phyloP scores from a whole-genome alignment of 2,113 vertebrate species.

The Amia ocellicauda region DNA sequence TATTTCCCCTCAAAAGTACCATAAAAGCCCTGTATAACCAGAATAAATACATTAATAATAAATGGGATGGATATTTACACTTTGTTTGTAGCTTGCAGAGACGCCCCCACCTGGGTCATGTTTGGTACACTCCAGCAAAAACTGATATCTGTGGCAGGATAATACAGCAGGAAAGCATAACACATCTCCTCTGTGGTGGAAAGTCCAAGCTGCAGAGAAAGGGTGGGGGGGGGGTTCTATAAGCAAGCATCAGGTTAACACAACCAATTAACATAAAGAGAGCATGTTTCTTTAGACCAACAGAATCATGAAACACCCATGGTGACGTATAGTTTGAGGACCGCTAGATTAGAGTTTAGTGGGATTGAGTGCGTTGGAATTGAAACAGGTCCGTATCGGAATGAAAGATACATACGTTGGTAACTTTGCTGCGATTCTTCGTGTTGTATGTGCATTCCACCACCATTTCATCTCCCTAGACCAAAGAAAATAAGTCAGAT shows the following conservation, averaged over 20 bases:
- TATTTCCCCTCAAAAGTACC: no score
- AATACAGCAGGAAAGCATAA: slow-evolving; percentile 72
- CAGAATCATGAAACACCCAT: no score
- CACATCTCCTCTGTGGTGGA: slow-evolving; percentile 76
- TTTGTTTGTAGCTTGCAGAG: slow-evolving; percentile 20
- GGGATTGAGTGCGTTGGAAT: neutral
- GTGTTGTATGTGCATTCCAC: slow-evolving; percentile 65
- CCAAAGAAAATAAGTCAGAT: neutral
- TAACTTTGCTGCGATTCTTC: slow-evolving; percentile 27
- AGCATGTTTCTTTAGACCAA: no score
- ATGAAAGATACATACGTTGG: slow-evolving; percentile 29
- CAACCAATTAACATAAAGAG: no score
- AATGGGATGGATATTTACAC: slow-evolving; percentile 44
- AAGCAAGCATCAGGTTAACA: no score
- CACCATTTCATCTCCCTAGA: slow-evolving; percentile 55
- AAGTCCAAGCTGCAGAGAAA: slow-evolving; percentile 63
- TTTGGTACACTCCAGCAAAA: slow-evolving; percentile 62
- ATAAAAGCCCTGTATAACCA: no score
- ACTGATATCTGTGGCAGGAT: slow-evolving; percentile 62
- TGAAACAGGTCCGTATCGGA: neutral
- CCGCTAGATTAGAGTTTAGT: neutral
- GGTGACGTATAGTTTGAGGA: neutral
- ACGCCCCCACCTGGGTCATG: slow-evolving; percentile 9
- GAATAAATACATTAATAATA: no score
- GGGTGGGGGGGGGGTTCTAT: no score